Evolutionary conservation across 1,140 invertebrate species (phyloP).

Genomic region (Globodera ellingtonae): DNA sequence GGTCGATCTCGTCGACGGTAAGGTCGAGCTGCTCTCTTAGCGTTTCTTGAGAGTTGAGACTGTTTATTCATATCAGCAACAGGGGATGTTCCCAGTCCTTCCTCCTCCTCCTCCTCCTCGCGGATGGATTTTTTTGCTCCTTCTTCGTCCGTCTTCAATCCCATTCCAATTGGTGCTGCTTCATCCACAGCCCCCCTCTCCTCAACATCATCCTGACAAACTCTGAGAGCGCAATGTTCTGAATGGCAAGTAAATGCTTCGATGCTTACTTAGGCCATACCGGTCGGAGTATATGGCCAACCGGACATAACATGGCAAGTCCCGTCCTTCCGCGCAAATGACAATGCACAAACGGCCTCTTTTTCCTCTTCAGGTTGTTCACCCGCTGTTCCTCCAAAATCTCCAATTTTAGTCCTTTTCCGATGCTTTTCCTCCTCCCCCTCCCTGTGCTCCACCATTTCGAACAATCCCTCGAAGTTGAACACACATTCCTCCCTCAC

Average conservation of each 20-base stretch:
- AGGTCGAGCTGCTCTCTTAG: background rate
- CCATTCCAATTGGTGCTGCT: background rate
- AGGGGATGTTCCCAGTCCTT: background rate
- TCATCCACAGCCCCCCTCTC: background rate
- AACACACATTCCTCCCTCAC: background rate
- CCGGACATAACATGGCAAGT: background rate
- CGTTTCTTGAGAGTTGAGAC: background rate
- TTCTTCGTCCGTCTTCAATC: background rate
- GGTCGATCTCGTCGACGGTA: background rate
- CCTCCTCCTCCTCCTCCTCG: background rate
- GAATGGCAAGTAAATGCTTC: background rate
- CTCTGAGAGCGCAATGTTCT: background rate
- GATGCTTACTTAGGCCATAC: background rate
- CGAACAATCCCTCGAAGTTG: conserved; percentile 23
- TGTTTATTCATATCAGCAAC: background rate
- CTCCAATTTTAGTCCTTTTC: background rate
- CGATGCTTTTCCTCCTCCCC: background rate
- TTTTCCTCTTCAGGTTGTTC: background rate
- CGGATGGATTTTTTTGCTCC: background rate
- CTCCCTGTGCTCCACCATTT: background rate
- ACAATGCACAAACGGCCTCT: background rate
- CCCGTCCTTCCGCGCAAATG: background rate
- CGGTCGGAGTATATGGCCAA: background rate
- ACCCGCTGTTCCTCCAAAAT: background rate
- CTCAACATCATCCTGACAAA: background rate